phyloP scores from a whole-genome alignment of 2,888 invertebrate genomes.

The Piscicola geometra region DNA sequence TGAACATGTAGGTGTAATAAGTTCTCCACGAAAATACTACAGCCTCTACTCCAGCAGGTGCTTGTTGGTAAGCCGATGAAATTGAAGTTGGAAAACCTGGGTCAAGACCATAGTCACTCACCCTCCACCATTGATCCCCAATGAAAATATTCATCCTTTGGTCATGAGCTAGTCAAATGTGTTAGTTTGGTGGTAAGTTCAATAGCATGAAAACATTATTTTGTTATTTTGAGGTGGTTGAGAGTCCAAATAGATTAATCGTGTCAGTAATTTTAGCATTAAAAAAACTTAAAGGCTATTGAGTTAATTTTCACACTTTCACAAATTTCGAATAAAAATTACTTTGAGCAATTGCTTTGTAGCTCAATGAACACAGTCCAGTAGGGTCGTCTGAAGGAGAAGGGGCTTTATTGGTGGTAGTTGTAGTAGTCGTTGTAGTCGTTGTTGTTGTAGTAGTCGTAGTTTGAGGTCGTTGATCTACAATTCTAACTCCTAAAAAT shows the following conservation, averaged over 20 bases:
- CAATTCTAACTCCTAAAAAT: background rate
- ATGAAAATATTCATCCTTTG: conserved; percentile 40
- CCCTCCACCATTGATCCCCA: conserved; percentile 41
- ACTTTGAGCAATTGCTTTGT: conserved; percentile 34
- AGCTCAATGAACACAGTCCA: conserved; percentile 6
- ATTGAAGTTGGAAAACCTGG: conserved; percentile 46
- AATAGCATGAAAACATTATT: too few species aligned
- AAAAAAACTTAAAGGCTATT: too few species aligned
- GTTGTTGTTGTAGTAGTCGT: background rate
- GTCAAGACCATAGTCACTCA: conserved; percentile 45
- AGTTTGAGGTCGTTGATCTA: background rate
- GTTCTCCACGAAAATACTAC: conserved; percentile 48
- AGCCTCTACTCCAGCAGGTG: conserved; percentile 47
- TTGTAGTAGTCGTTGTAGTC: background rate
- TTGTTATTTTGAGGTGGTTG: too few species aligned
- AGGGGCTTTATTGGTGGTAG: background rate
- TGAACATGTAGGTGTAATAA: conserved; percentile 49
- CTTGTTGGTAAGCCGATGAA: conserved; percentile 45
- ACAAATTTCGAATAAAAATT: too few species aligned
- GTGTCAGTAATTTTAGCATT: too few species aligned
- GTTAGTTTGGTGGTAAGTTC: too few species aligned
- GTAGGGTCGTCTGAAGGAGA: background rate
- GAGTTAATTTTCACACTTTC: too few species aligned
- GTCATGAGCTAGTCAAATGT: conserved; percentile 39
- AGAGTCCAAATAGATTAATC: too few species aligned